A percentile compares a stretch with the other conserved stretches of the same genome.
Conservation (phyloP, 1,140 invertebrate species). For the Cecropterus lyciades region DNA sequence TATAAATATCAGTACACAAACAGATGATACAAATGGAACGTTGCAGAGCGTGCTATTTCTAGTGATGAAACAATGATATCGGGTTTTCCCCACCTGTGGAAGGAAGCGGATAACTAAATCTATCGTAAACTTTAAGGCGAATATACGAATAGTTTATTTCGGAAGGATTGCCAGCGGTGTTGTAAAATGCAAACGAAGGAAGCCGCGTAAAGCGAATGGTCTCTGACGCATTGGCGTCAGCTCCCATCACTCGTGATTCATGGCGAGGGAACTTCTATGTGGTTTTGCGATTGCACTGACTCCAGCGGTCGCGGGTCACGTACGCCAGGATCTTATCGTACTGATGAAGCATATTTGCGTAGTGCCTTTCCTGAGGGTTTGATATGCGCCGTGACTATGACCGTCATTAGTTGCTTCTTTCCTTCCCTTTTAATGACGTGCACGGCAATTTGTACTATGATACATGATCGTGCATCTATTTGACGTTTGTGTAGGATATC, state of each 20-base stretch:
- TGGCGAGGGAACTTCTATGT: slow-evolving; percentile 44
- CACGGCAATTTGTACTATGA: not conserved
- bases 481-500: not conserved
- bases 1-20: too few species aligned
- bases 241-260: slow-evolving; percentile 50
- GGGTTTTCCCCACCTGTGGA: not conserved
- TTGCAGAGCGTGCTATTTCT: not conserved
- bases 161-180: slow-evolving; percentile 62
- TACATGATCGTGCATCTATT: not conserved
- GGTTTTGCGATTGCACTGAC: slow-evolving; percentile 50
- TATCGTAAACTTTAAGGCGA: not conserved
- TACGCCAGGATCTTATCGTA: slow-evolving; percentile 47
- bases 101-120: not conserved
- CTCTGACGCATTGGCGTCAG: slow-evolving; percentile 56
- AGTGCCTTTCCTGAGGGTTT: not conserved
- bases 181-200: slow-evolving; percentile 60
- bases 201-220: slow-evolving; percentile 54
- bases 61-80: not conserved
- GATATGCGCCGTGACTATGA: not conserved
- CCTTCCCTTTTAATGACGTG: not conserved
- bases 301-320: slow-evolving; percentile 58
- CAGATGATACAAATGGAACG: not conserved
- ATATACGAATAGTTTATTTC: slow-evolving; percentile 50
- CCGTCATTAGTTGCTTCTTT: not conserved
- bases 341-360: not conserved